Base-by-base conservation (phyloP, 2,888 invertebrate genomes). In the Tiliacea citrago region DNA sequence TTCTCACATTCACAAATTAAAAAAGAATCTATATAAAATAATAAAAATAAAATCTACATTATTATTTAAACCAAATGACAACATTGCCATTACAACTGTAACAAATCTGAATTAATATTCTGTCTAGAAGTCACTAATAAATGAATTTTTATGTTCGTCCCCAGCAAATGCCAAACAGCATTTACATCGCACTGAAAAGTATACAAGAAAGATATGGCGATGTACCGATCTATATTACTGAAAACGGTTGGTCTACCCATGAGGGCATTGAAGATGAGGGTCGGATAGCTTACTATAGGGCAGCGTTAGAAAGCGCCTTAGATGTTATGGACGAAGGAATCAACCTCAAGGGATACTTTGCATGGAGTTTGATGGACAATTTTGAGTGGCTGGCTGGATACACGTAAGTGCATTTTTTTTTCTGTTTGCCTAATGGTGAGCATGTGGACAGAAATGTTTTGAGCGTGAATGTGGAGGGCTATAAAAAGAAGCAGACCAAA, bases 331-430 rank as follows among this genome's bases (percentile, higher is more conserved):
- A 95, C 21, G 95, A 94, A 16, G 95, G 95, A 0, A 93, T 96
- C 35, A 92, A 96, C 68, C 90, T 97, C 0, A 91, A 90, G 63
- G 97, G 97, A 0, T 97, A 97, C 89, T 96, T 97, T 73, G 96
- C 96, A 2, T 97, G 97, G 97, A 97, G 97, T 81, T 90, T 97
- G 5, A 94, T 97, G 94, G 98, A 98, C 85, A 97, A 97, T 88
- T 97, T 97, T 84, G 97, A 97, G 90, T 97, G 97, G 97, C 88
- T 92, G 70, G 85, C 90, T 61, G 97, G 97, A 60, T 97, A 97
- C 85, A 92, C 91, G 95, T 97, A 90, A 95, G 96, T 45, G 5
- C 2, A 35, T 35, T 35, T 3, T 35, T 35, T n/a, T n/a, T n/a
- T n/a, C n/a, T n/a, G n/a, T n/a, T n/a, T n/a, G n/a, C n/a, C n/a